These are phyloP conservation scores for Panurus biarmicus DNA, from an alignment of 2,113 vertebrate genomes.

Conservation along the genomic window DNA sequence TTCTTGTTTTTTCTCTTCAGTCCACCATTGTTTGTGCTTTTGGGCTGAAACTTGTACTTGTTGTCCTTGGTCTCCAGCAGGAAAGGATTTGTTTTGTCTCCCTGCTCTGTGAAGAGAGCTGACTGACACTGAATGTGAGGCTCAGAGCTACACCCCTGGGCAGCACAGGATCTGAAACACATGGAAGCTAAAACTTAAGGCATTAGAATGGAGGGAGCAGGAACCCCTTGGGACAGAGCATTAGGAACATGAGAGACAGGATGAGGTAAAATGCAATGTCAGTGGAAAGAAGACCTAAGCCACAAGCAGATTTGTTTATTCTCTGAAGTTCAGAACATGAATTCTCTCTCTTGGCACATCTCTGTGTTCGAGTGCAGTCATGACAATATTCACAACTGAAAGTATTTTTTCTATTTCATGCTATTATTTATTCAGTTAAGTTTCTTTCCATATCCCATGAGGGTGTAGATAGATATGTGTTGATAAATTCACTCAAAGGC, in stretches of 20 bases:
- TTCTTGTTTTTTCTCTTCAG: not conserved
- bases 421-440: not conserved
- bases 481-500: not conserved
- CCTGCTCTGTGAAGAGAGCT: not conserved
- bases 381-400: not conserved
- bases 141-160: not conserved
- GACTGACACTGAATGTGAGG: not conserved
- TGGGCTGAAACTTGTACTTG: not conserved
- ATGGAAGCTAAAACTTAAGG: not conserved
- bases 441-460: fast-evolving
- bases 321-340: not conserved
- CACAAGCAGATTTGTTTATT: not conserved
- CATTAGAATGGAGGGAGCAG: not conserved
- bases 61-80: not conserved
- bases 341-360: not conserved
- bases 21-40: not conserved
- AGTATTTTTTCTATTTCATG: not conserved
- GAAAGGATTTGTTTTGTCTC: not conserved
- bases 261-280: not conserved
- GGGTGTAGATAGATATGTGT: not conserved
- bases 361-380: not conserved
- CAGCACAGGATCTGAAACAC: not conserved
- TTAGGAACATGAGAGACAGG: not conserved
- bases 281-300: not conserved
- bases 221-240: not conserved